Percentiles rank a stretch among this genome's conserved stretches.
These are phyloP conservation scores for Eolophus roseicapilla DNA, from an alignment of 2,113 vertebrate species.

Conservation along the genomic window DNA sequence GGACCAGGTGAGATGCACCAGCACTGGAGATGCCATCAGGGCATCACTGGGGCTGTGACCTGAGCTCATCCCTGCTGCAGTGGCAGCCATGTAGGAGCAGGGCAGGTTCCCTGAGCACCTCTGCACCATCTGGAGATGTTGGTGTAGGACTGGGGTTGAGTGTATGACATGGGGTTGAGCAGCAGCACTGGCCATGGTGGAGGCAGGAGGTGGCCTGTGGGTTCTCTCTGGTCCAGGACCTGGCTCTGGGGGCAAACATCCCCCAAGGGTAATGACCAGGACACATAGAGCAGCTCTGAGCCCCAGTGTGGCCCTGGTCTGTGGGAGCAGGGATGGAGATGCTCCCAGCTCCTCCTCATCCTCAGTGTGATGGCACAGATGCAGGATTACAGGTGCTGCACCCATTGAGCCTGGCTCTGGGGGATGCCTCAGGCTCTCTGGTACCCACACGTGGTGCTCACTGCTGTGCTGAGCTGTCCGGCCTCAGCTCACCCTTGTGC, in stretches of 20 bases:
- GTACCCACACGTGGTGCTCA: fast-evolving
- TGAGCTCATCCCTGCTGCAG: fast-evolving
- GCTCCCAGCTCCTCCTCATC: neutral
- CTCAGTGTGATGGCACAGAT: neutral
- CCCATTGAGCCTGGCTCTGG: fast-evolving
- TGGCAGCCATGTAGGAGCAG: fast-evolving
- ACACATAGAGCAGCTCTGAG: fast-evolving
- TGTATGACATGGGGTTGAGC: fast-evolving
- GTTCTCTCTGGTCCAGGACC: neutral
- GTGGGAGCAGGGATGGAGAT: neutral
- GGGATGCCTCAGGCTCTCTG: neutral
- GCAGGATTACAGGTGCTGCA: neutral
- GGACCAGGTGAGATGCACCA: neutral
- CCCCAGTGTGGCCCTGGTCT: neutral
- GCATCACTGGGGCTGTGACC: fast-evolving
- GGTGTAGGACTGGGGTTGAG: fast-evolving
- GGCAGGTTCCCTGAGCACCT: neutral
- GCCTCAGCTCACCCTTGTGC: neutral
- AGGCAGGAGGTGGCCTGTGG: neutral
- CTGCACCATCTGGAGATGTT: neutral
- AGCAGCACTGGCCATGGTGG: neutral
- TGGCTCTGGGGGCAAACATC: neutral
- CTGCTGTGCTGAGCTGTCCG: neutral
- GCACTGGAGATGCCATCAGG: fast-evolving
- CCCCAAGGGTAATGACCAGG: fast-evolving